phyloP scores from a whole-genome alignment of 2,113 vertebrate species.

The Lasiurus borealis region DNA sequence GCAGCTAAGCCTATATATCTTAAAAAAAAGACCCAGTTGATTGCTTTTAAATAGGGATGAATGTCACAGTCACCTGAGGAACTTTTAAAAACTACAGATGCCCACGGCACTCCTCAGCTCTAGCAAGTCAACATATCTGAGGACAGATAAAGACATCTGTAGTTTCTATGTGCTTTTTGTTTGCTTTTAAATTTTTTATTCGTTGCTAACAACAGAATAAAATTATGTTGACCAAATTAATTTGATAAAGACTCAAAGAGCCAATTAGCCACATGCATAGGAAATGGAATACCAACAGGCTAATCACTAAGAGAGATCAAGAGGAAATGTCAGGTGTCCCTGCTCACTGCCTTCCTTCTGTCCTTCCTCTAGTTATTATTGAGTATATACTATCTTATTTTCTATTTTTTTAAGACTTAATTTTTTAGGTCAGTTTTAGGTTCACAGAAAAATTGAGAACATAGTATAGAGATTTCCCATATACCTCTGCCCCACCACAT shows the following conservation, averaged over 20 bases:
- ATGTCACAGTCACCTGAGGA: neutral
- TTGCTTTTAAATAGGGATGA: neutral
- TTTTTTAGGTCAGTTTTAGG: neutral
- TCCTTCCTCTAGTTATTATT: neutral
- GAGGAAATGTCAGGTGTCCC: neutral
- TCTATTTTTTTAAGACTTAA: neutral
- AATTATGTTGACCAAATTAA: constrained; percentile 25
- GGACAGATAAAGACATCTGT: neutral
- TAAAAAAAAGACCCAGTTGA: neutral
- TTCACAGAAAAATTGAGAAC: neutral
- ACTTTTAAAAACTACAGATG: neutral
- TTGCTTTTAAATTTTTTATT: constrained; percentile 7
- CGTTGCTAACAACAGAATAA: neutral
- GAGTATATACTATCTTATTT: neutral
- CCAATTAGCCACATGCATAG: neutral
- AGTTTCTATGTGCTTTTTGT: neutral
- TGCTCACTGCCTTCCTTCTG: neutral
- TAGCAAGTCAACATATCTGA: too few species aligned
- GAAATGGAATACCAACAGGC: neutral
- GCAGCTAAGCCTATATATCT: neutral
- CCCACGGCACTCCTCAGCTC: neutral
- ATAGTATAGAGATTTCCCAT: neutral
- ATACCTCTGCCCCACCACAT: fast-evolving
- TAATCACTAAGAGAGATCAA: neutral
- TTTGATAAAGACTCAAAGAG: constrained; percentile 14